Percentiles rank a stretch among this genome's conserved stretches.
These are phyloP conservation scores for Sceliomorpha sp. DNA, from an alignment of 2,888 invertebrate genomes.

Conservation along the genomic window DNA sequence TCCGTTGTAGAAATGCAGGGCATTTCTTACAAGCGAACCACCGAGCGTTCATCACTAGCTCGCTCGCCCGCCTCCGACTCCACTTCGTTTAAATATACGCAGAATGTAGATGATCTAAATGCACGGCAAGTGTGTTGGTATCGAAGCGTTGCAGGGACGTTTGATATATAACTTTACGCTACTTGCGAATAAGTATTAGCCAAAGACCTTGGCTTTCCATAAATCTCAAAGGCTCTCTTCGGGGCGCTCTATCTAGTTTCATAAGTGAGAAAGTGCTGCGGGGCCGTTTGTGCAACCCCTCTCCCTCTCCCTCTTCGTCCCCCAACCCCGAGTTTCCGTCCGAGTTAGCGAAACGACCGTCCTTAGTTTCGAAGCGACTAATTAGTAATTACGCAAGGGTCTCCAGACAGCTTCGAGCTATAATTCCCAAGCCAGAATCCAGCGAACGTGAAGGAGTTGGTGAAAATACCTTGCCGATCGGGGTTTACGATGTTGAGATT, in stretches of 20 bases:
- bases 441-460: constrained; percentile 27
- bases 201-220: constrained; percentile 40
- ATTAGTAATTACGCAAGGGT: constrained; percentile 62
- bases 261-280: constrained; percentile 51
- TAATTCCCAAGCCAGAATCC: constrained; percentile 41
- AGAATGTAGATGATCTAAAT: constrained; percentile 30
- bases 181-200: constrained; percentile 34
- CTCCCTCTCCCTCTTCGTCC: constrained; percentile 11
- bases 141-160: constrained; percentile 28
- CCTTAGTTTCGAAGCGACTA: constrained; percentile 62
- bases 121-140: constrained; percentile 15
- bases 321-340: constrained; percentile 39
- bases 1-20: too few species aligned
- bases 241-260: constrained; percentile 41
- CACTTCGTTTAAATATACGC: constrained; percentile 36
- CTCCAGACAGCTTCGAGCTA: constrained; percentile 40
- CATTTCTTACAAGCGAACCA: too few species aligned
- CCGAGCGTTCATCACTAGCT: too few species aligned
- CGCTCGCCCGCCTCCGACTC: too few species aligned
- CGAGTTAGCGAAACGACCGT: constrained; percentile 55
- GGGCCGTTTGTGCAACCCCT: constrained; percentile 42
- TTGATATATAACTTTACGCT: constrained; percentile 32
- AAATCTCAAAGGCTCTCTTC: constrained; percentile 40
- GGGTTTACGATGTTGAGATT: constrained; percentile 33
- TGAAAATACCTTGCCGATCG: constrained; percentile 26